Evolutionary conservation across 2,888 invertebrate genomes (phyloP).

Genomic region (Apotomis betuletana): DNA sequence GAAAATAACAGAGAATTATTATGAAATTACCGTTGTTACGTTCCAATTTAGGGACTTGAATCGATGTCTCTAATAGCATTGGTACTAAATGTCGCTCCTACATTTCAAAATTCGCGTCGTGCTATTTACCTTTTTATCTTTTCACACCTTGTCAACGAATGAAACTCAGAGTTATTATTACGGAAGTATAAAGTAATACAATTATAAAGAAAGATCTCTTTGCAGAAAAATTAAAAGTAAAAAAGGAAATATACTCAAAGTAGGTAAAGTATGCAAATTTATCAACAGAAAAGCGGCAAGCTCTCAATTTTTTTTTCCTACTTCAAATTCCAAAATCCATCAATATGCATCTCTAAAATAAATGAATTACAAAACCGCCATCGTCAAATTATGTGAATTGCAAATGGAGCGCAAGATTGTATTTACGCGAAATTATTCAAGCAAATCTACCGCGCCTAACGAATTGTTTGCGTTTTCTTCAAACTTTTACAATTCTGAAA

Average conservation of each 20-base stretch:
- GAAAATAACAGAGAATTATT: no score
- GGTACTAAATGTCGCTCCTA: no score
- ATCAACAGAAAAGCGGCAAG: background rate
- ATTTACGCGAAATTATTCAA: conserved; percentile 75
- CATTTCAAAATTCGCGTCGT: no score
- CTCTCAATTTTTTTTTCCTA: background rate
- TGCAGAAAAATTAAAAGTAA: background rate
- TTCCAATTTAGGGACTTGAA: no score
- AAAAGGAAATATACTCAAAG: background rate
- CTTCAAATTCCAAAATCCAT: conserved; percentile 10
- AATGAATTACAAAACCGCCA: conserved; percentile 42
- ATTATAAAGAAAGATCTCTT: no score
- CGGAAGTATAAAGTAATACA: no score
- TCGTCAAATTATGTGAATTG: conserved; percentile 69
- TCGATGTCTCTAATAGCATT: no score
- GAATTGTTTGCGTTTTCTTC: conserved; percentile 72
- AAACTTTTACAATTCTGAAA: conserved; percentile 68
- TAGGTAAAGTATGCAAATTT: background rate
- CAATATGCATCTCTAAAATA: conserved; percentile 34
- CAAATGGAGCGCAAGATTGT: conserved; percentile 74
- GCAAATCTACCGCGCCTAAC: conserved; percentile 70
- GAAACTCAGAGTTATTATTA: no score
- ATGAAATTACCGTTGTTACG: no score
- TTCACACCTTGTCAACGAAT: no score
- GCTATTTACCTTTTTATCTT: no score